Base-by-base conservation (phyloP, 2,113 vertebrate species). In the Entelurus aequoreus region DNA sequence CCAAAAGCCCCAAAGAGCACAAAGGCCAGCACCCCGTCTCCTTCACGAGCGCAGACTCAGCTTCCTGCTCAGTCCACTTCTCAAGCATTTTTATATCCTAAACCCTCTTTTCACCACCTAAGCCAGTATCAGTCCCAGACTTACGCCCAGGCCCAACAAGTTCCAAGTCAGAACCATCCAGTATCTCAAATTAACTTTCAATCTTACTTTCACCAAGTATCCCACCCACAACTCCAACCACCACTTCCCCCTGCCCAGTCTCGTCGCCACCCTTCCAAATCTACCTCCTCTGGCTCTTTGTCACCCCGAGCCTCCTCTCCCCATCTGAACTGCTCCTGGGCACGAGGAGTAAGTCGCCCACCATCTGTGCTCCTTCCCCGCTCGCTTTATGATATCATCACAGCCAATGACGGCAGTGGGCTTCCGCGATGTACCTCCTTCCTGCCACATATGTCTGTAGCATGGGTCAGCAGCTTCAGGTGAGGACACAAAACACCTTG, bases 381-480 rank as follows among this genome's bases (percentile, higher is more conserved):
- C 65, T 81, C 93, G 12, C 91, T 95, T 36, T 95, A 98, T 0
- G 93, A 98, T 73, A 84, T 97, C 48, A 82, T 98, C 67, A 92
- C 92, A 5, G 91, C 91, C 68, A 93, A 91, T 0, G 97, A 98
- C 74, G 86, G 93, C 82, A 92, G 92, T 0, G 94, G 96, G 6
- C 91, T 99, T 72, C 93, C 96, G 15, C 94, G 96, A 56, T 94
- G 94, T 1, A 93, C 94, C 47, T 96, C 96, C 0, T 95, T 99
- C 65, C 88, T 99, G 75, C 97, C 97, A 5, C 91, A 94, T n/a
- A 92, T 89, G 68, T 94, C 92, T 0, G 94, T 98, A 10, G 90
- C 89, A 63, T 99, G 97, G 97, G 92, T 91, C 62, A 95, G 95
- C 86, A 94, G 94, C 79, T 98, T 98, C 78, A 94, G 87, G 87